A percentile compares a stretch with the other conserved stretches of the same genome.
Evolutionary conservation across 1,140 invertebrate species (phyloP).

Genomic region (Hyphantria cunea): DNA sequence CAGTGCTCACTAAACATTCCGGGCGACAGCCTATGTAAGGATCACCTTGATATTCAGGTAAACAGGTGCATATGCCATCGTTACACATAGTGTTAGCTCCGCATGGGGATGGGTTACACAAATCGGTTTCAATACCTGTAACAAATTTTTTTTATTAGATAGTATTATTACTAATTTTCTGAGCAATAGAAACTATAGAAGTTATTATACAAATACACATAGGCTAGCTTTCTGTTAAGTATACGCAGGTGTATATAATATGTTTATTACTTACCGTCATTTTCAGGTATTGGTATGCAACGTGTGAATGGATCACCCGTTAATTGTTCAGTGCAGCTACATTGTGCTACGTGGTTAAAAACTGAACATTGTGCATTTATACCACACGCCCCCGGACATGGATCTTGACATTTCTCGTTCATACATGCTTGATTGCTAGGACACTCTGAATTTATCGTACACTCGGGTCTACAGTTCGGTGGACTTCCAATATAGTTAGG

Average conservation of each 20-base stretch:
- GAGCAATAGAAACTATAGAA: too few relatives aligned
- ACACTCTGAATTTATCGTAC: constrained; percentile 89
- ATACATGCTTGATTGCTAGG: constrained; percentile 86
- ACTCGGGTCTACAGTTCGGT: constrained; percentile 89
- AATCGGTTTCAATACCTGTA: constrained; percentile 43
- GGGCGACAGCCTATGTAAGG: constrained; percentile 89
- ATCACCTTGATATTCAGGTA: constrained; percentile 86
- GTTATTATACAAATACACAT: too few relatives aligned
- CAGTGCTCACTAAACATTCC: constrained; percentile 89
- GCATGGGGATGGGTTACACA: constrained; percentile 70
- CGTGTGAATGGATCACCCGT: constrained; percentile 73
- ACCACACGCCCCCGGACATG: constrained; percentile 88
- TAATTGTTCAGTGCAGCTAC: constrained; percentile 83
- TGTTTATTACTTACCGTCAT: constrained; percentile 60
- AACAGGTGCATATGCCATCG: constrained; percentile 84
- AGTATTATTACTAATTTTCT: constrained; percentile 1
- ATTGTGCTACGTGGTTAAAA: constrained; percentile 89
- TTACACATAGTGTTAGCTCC: constrained; percentile 82
- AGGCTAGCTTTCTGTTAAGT: too few relatives aligned
- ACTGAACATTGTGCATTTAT: constrained; percentile 85
- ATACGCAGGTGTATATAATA: too few relatives aligned
- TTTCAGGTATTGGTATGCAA: constrained; percentile 59
- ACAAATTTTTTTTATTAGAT: constrained; percentile 37
- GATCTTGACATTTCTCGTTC: constrained; percentile 87
- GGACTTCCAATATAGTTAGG: constrained; percentile 85